Evolutionary conservation across 2,113 vertebrate species (phyloP).

Genomic region (Merops nubicus): DNA sequence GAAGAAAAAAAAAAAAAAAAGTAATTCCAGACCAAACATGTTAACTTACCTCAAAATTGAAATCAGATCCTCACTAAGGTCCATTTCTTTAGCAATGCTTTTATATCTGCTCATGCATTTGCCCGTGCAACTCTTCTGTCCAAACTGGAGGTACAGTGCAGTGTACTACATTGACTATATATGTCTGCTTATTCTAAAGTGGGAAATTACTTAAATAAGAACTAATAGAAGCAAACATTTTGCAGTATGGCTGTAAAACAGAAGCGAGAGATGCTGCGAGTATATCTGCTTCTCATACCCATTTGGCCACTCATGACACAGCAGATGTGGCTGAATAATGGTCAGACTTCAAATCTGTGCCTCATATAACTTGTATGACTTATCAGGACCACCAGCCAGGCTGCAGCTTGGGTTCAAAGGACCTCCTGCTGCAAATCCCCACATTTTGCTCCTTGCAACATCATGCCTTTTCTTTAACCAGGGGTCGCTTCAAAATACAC

Average conservation of each 20-base stretch:
- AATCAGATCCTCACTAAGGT: not conserved
- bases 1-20: not conserved
- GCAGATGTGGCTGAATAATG: not conserved
- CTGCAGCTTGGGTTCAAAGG: not conserved
- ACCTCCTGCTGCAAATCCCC: not conserved
- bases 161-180: fast-evolving
- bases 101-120: not conserved
- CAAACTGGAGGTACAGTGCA: not conserved
- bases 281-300: not conserved
- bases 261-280: not conserved
- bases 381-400: not conserved
- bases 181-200: not conserved
- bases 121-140: not conserved
- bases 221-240: not conserved
- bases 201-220: not conserved
- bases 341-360: not conserved
- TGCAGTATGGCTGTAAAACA: not conserved
- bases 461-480: not conserved
- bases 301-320: not conserved
- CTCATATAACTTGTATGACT: not conserved
- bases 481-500: not conserved
- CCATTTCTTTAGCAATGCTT: not conserved
- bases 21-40: not conserved
- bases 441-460: not conserved
- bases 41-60: not conserved